Percentiles rank a stretch among this genome's conserved stretches.
Conservation (phyloP, 1,140 invertebrate genomes). For the Saccostrea glomerata region DNA sequence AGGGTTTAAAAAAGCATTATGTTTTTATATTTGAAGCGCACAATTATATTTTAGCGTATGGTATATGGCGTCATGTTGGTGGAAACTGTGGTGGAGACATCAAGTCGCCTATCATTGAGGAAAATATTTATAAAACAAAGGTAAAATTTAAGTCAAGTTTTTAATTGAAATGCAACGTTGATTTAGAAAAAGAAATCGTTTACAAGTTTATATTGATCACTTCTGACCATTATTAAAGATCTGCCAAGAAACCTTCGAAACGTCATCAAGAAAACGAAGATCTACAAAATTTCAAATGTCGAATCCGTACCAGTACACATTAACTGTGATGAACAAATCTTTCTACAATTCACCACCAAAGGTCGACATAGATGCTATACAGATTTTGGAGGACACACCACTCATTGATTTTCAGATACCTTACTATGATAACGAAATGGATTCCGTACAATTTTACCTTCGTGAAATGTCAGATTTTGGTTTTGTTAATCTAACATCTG, state of each 20-base stretch:
- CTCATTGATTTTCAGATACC: neutral
- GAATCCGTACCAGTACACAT: neutral
- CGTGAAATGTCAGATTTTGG: neutral
- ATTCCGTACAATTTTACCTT: conserved; percentile 9
- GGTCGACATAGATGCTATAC: neutral
- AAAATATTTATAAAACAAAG: neutral
- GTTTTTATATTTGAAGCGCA: too few relatives aligned
- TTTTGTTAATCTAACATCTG: neutral
- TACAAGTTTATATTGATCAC: neutral
- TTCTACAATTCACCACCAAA: conserved; percentile 17
- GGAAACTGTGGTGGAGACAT: neutral
- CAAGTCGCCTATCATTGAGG: neutral
- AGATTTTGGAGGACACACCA: neutral
- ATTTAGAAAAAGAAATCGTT: neutral
- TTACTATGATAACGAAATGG: conserved; percentile 21
- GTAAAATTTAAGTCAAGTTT: neutral
- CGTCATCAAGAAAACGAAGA: neutral
- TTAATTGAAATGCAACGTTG: neutral
- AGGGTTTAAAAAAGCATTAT: too few relatives aligned
- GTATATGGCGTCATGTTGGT: neutral
- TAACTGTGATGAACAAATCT: conserved; percentile 12
- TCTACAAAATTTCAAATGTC: neutral
- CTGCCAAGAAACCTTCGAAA: conserved; percentile 7
- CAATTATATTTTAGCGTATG: neutral
- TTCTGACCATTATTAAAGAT: neutral